These are phyloP conservation scores for Carettochelys insculpta DNA, from an alignment of 2,113 vertebrate species.

Conservation along the genomic window DNA sequence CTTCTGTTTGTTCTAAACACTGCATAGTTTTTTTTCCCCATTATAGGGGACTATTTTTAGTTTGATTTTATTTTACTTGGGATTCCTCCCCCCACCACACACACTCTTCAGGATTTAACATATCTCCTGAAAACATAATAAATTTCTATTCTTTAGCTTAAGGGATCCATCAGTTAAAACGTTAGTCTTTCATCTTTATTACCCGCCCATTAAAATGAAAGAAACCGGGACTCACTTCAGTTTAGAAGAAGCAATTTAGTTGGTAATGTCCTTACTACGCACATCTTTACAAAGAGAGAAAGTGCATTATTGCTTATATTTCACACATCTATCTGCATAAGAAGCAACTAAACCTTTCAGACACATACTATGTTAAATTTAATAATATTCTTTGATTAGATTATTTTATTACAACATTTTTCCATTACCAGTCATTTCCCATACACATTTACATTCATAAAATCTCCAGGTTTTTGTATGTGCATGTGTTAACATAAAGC, in stretches of 20 bases:
- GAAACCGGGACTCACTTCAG: slow-evolving; percentile 80
- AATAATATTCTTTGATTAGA: slow-evolving; percentile 75
- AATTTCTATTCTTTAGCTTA: slow-evolving; percentile 79
- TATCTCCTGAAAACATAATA: slow-evolving; percentile 78
- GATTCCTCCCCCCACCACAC: slow-evolving; percentile 62
- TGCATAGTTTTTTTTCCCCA: slow-evolving; percentile 18
- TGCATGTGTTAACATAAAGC: slow-evolving; percentile 40
- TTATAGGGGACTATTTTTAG: not conserved
- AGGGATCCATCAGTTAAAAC: slow-evolving; percentile 82
- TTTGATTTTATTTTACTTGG: slow-evolving; percentile 69
- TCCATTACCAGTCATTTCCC: slow-evolving; percentile 75
- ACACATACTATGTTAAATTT: slow-evolving; percentile 68
- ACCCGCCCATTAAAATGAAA: slow-evolving; percentile 84
- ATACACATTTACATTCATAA: slow-evolving; percentile 65
- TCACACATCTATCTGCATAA: slow-evolving; percentile 77
- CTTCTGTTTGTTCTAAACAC: slow-evolving; percentile 58
- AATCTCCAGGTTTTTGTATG: slow-evolving; percentile 59
- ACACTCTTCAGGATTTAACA: slow-evolving; percentile 71
- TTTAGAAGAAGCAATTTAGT: slow-evolving; percentile 80
- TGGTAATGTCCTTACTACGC: slow-evolving; percentile 76
- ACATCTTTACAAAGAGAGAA: slow-evolving; percentile 74
- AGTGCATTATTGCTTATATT: slow-evolving; percentile 70
- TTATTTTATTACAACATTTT: slow-evolving; percentile 71
- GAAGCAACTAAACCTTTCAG: slow-evolving; percentile 72
- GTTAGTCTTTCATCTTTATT: slow-evolving; percentile 86